phyloP scores from a whole-genome alignment of 2,888 invertebrate species.

The Aphodius granarius region DNA sequence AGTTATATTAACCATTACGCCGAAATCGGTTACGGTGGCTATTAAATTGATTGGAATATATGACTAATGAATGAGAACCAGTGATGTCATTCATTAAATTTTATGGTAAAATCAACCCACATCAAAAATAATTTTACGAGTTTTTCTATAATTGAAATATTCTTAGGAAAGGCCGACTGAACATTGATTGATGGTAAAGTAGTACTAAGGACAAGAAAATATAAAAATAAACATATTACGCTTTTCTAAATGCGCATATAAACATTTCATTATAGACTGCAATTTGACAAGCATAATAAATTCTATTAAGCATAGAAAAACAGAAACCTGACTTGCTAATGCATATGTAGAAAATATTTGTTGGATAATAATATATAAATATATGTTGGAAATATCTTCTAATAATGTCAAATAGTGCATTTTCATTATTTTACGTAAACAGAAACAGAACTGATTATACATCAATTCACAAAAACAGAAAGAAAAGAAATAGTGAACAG shows the following conservation, averaged over 20 bases:
- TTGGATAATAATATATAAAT: too few species aligned
- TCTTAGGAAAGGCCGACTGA: background rate
- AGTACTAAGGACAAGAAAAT: background rate
- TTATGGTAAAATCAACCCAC: background rate
- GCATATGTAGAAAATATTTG: too few species aligned
- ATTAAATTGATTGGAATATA: background rate
- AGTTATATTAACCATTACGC: background rate
- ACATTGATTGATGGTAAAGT: background rate
- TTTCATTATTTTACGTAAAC: too few species aligned
- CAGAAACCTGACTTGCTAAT: too few species aligned
- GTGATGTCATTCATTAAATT: background rate
- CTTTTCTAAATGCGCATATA: background rate
- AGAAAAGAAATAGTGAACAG: too few species aligned
- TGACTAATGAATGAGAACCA: background rate
- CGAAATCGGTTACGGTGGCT: background rate
- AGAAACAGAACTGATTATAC: too few species aligned
- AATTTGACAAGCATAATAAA: background rate
- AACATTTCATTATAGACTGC: background rate
- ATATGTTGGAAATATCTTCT: too few species aligned
- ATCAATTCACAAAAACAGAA: too few species aligned
- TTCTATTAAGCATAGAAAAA: background rate
- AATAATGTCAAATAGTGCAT: too few species aligned
- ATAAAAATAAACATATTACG: background rate
- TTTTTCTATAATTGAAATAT: background rate
- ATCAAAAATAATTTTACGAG: background rate